phyloP scores from a whole-genome alignment of 2,113 vertebrate species.

The Tragulus kanchil region DNA sequence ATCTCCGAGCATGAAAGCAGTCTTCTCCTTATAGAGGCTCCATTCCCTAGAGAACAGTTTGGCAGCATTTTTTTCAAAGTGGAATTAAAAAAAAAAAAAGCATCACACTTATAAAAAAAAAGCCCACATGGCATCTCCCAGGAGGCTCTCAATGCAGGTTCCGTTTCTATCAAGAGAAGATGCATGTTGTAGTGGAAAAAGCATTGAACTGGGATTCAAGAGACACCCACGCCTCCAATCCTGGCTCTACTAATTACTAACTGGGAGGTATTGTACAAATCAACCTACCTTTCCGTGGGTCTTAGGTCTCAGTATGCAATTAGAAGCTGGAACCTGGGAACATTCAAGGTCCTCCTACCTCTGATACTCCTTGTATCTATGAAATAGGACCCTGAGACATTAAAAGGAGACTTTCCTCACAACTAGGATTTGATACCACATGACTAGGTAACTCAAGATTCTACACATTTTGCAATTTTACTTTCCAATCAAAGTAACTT shows the following conservation, averaged over 20 bases:
- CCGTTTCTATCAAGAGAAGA: conserved; percentile 67
- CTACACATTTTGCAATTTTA: background rate
- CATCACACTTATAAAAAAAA: conserved; percentile 67
- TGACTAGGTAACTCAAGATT: background rate
- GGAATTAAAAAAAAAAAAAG: conserved; percentile 79
- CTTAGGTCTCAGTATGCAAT: background rate
- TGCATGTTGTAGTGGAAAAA: background rate
- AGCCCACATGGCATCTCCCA: conserved; percentile 68
- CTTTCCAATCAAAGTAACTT: background rate
- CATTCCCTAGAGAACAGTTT: conserved; percentile 73
- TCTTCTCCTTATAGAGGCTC: conserved; percentile 54
- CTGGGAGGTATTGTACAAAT: background rate
- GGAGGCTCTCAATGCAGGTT: conserved; percentile 70
- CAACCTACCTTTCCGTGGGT: background rate
- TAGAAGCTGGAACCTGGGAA: background rate
- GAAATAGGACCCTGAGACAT: background rate
- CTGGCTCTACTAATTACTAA: background rate
- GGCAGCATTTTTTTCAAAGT: conserved; percentile 77
- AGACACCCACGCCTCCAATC: background rate
- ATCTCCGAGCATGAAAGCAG: conserved; percentile 67
- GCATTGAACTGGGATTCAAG: background rate
- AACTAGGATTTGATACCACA: background rate
- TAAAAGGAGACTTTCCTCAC: background rate
- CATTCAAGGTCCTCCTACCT: background rate
- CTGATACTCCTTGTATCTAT: background rate